Percentiles rank a stretch among this genome's conserved stretches.
Evolutionary conservation across 2,113 vertebrate genomes (phyloP).

Genomic region (Oreocharis arfaki): DNA sequence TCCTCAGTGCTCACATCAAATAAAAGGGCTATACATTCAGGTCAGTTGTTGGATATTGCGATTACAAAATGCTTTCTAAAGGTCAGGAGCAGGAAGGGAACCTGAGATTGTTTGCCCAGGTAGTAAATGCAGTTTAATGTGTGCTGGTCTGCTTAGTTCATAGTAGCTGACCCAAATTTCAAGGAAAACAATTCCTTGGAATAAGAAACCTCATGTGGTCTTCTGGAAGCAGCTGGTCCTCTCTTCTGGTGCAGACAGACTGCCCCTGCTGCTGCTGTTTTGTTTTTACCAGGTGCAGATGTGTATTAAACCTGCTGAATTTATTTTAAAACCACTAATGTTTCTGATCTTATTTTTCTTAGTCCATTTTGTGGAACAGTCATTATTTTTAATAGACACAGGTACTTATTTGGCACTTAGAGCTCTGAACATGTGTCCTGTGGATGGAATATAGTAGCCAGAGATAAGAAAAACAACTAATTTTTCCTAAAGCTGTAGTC

Average conservation of each 20-base stretch:
- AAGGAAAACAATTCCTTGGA: neutral
- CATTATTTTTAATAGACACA: neutral
- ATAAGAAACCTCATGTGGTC: neutral
- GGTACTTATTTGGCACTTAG: neutral
- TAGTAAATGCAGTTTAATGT: neutral
- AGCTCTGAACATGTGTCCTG: neutral
- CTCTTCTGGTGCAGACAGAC: neutral
- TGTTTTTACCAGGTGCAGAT: neutral
- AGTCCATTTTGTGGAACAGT: neutral
- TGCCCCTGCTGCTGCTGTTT: neutral
- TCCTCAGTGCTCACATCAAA: neutral
- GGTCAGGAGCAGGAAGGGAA: constrained; percentile 14
- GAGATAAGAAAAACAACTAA: neutral
- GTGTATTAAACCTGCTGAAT: neutral
- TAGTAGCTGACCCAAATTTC: neutral
- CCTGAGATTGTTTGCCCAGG: neutral
- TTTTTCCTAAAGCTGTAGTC: neutral
- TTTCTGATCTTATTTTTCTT: neutral
- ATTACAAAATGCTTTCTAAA: constrained; percentile 16
- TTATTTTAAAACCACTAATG: neutral
- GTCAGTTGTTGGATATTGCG: neutral
- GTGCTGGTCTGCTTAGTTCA: neutral
- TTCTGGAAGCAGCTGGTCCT: neutral
- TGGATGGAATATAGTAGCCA: neutral
- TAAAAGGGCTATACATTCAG: neutral